Evolutionary conservation across 2,888 invertebrate genomes (phyloP).

Genomic region (Alcis repandata): DNA sequence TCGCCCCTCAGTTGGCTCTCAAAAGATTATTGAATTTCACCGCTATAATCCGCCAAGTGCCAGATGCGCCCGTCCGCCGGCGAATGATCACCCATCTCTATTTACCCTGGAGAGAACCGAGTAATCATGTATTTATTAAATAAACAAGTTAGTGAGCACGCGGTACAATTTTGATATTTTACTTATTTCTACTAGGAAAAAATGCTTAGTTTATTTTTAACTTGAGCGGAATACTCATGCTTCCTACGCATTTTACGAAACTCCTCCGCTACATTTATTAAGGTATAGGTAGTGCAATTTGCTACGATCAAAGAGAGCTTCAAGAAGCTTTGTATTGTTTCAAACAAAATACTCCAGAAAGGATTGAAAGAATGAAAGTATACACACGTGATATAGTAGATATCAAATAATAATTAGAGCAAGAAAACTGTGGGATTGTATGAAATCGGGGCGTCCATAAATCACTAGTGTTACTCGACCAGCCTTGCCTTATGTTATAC

Average conservation of each 20-base stretch:
- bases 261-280: conserved; percentile 20
- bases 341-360: too few species aligned
- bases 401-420: background rate
- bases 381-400: background rate
- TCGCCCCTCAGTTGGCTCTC: conserved; percentile 69
- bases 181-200: too few species aligned
- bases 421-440: background rate
- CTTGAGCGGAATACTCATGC: background rate
- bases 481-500: background rate
- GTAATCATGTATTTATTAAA: conserved; percentile 32
- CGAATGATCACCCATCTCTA: conserved; percentile 75
- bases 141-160: conserved; percentile 5
- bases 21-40: conserved; percentile 81
- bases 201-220: too few species aligned
- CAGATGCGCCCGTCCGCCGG: conserved; percentile 71
- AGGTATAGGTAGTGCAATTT: conserved; percentile 15
- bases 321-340: background rate
- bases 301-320: background rate
- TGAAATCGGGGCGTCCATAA: conserved; percentile 1
- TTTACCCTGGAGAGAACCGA: conserved; percentile 57
- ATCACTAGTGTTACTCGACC: background rate
- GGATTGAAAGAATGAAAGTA: background rate
- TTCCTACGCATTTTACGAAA: conserved; percentile 9
- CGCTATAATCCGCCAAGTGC: conserved; percentile 75
- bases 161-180: background rate